Evolutionary conservation across 2,113 vertebrate genomes (phyloP).

Genomic region (Turnix velox): DNA sequence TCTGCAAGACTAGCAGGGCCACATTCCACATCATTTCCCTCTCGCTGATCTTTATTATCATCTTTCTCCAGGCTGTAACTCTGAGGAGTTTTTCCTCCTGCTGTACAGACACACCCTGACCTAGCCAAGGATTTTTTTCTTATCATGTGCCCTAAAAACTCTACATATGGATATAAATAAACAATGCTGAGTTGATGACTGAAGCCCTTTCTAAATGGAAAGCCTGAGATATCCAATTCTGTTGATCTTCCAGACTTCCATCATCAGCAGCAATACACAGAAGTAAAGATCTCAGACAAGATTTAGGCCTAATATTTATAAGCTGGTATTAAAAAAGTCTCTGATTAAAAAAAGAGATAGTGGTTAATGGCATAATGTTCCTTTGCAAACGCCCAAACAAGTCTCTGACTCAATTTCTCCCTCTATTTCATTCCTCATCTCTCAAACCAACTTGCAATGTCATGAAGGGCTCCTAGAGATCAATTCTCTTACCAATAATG

Average conservation of each 20-base stretch:
- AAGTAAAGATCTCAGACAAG: neutral
- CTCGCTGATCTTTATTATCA: neutral
- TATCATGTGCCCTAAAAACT: neutral
- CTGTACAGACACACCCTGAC: neutral
- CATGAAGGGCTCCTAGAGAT: neutral
- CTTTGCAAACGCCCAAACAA: neutral
- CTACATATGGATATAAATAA: neutral
- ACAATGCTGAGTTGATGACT: neutral
- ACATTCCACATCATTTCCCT: slow-evolving; percentile 28
- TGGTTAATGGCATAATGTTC: neutral
- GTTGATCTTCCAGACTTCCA: neutral
- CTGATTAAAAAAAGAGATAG: neutral
- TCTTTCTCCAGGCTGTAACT: neutral
- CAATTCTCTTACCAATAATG: slow-evolving; percentile 82
- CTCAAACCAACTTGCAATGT: neutral
- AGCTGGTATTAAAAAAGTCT: neutral
- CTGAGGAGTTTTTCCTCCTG: neutral
- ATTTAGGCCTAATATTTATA: neutral
- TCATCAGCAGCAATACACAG: neutral
- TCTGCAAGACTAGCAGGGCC: neutral
- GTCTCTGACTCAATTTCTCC: neutral
- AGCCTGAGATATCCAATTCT: neutral
- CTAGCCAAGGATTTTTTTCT: neutral
- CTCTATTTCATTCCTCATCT: neutral
- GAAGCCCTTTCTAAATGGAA: neutral